Base-by-base conservation (phyloP, 1,140 invertebrate genomes). In the Drosophila nigromelanica region DNA sequence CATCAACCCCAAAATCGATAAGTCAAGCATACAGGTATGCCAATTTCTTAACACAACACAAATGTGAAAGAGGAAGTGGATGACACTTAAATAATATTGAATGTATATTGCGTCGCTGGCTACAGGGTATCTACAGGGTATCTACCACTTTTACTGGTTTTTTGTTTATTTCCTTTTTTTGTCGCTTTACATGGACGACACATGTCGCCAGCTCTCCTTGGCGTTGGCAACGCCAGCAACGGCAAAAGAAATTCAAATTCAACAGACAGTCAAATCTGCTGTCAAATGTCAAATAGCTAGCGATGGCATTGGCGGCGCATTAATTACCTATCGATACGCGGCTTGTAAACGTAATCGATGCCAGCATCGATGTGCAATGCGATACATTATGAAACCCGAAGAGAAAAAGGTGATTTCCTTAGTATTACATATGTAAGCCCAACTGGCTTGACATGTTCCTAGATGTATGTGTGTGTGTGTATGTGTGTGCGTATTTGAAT, bases 201-300 rank as follows among this genome's bases (percentile, higher is more conserved):
- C 42, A 64, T 50, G 68, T 51, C 43, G 68, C 21, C 24, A 40
- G n/a, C 14, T 50, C 42, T n/a, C 24, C 15, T 39, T 15, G 39
- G 33, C 15, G 3, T 15, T 45, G 14, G 43, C 14, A 45, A 21
- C 8, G 21, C 21, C 48, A 45, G 55, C 55, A 67, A 51, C 59
- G 61, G 63, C 42, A 40, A 60, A 40, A 66, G 68, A 52, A 70
- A 78, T 79, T 83, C 71, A 48, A 82, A 66, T 50, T 43, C 74
- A 73, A 61, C 60, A 54, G 71, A 21, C 77, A 27, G 39, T 10
- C 66, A 54, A 77, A 58, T 73, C 78, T 73, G 48, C 62, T 74
- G 78, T 81, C 78, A 67, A 50, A 30, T 67, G 55, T 68, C 50
- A 68, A 55, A 45, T 48, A 33, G 39, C 51, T 47, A 51, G 33